These are phyloP conservation scores for Notarius quadriscutis DNA, from an alignment of 2,113 vertebrate species.

Conservation along the genomic window DNA sequence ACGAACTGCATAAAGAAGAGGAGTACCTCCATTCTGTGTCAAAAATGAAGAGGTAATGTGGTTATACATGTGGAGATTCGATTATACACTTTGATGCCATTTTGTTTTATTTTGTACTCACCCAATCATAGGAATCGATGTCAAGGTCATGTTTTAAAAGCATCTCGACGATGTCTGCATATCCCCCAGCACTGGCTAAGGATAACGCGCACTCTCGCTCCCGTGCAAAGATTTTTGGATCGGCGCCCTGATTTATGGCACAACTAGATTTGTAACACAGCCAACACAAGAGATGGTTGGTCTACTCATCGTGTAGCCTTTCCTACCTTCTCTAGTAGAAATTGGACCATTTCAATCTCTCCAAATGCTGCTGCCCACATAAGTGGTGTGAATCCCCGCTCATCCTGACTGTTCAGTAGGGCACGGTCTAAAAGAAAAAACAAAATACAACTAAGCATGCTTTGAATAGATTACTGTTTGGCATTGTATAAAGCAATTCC, in stretches of 20 bases:
- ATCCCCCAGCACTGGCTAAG: conserved; percentile 90
- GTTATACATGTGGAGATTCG: not conserved
- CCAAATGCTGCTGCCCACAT: conserved; percentile 97
- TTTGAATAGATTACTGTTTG: not conserved
- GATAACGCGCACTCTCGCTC: conserved; percentile 91
- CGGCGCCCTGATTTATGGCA: conserved; percentile 77
- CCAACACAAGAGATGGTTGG: not conserved
- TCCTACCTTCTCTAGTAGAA: conserved; percentile 86
- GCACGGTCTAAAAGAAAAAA: conserved; percentile 73
- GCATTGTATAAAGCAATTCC: not conserved
- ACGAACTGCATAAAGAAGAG: conserved; percentile 91
- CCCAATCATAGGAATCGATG: conserved; percentile 94
- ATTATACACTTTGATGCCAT: not conserved
- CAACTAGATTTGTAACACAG: not conserved
- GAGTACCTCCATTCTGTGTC: conserved; percentile 89
- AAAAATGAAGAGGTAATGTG: not conserved
- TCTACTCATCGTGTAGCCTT: not conserved
- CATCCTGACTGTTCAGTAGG: conserved; percentile 85
- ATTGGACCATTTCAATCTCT: conserved; percentile 87
- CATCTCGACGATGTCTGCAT: conserved; percentile 84
- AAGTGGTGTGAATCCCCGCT: conserved; percentile 90
- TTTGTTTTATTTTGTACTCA: conserved; percentile 56
- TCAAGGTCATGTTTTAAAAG: conserved; percentile 84
- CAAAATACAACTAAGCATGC: not conserved
- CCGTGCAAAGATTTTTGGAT: conserved; percentile 83